These are phyloP conservation scores for Falco naumanni DNA, from an alignment of 2,797 vertebrate species.

Conservation along the genomic window DNA sequence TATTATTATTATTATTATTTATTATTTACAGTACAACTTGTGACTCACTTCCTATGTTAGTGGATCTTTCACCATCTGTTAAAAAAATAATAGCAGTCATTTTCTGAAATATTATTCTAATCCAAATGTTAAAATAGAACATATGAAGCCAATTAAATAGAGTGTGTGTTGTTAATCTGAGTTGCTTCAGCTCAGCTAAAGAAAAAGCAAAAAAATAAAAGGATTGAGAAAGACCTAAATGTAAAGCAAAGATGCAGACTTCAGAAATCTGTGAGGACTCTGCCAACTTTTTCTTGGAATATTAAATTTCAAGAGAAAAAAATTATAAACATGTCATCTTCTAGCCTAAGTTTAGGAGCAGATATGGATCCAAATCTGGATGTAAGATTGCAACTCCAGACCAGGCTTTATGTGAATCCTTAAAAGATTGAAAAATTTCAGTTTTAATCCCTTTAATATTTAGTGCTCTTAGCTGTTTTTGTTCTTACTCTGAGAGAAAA, in stretches of 20 bases:
- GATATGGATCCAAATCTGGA: not conserved
- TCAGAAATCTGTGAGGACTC: not conserved
- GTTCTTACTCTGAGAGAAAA: not conserved
- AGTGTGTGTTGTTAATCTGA: constrained; percentile 52
- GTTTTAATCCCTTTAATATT: constrained; percentile 38
- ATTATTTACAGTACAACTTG: constrained; percentile 72
- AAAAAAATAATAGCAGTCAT: constrained; percentile 69
- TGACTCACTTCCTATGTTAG: constrained; percentile 67
- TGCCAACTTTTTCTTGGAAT: constrained; percentile 4
- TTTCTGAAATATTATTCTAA: constrained; percentile 69
- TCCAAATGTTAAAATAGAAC: constrained; percentile 67
- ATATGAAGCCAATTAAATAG: constrained; percentile 68
- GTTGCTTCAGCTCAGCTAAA: constrained; percentile 48
- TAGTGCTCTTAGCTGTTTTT: constrained; percentile 45
- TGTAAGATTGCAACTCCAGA: not conserved
- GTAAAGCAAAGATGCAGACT: constrained; percentile 29
- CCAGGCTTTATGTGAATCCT: constrained; percentile 17
- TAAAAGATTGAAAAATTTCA: constrained; percentile 18
- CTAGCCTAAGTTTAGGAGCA: not conserved
- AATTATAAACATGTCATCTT: not conserved
- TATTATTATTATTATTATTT: constrained; percentile 71
- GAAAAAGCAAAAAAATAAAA: not conserved
- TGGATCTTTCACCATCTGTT: constrained; percentile 64
- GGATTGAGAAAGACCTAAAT: not conserved
- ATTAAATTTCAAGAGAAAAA: constrained; percentile 15